Percentiles rank a stretch among this genome's conserved stretches.
phyloP scores from a whole-genome alignment of 2,113 vertebrate species.

The Arizona elegans region DNA sequence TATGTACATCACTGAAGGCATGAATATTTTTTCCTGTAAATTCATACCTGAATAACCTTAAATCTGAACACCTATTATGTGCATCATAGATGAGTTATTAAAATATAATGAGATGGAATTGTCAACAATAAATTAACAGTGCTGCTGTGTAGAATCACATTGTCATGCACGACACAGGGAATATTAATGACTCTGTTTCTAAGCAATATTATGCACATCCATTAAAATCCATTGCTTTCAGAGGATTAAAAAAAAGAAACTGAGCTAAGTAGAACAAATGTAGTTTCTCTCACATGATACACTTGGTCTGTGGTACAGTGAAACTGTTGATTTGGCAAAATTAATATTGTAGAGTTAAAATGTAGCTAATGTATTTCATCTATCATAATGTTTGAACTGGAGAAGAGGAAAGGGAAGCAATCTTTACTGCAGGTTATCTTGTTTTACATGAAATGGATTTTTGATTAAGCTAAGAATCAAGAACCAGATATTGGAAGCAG shows the following conservation, averaged over 20 bases:
- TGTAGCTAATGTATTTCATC: not conserved
- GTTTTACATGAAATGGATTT: not conserved
- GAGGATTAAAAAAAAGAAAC: not conserved
- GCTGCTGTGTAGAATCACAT: not conserved
- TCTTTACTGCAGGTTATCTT: not conserved
- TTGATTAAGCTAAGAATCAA: not conserved
- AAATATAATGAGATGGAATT: not conserved
- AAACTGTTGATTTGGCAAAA: not conserved
- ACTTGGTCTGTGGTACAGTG: not conserved
- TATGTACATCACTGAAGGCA: not conserved
- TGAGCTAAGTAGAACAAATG: not conserved
- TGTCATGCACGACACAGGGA: not conserved
- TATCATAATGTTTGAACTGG: not conserved
- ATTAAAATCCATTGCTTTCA: not conserved
- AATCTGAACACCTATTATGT: not conserved
- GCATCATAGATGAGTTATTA: not conserved
- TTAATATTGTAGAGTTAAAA: not conserved
- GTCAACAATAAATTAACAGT: not conserved
- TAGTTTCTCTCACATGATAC: not conserved
- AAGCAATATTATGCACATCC: not conserved
- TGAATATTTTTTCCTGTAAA: not conserved
- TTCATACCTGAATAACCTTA: not conserved
- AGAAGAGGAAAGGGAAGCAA: not conserved
- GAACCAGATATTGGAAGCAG: not conserved
- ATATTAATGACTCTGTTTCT: not conserved